Evolutionary conservation across 2,797 vertebrate species (phyloP).

Genomic region (Macroramphosus scolopax): DNA sequence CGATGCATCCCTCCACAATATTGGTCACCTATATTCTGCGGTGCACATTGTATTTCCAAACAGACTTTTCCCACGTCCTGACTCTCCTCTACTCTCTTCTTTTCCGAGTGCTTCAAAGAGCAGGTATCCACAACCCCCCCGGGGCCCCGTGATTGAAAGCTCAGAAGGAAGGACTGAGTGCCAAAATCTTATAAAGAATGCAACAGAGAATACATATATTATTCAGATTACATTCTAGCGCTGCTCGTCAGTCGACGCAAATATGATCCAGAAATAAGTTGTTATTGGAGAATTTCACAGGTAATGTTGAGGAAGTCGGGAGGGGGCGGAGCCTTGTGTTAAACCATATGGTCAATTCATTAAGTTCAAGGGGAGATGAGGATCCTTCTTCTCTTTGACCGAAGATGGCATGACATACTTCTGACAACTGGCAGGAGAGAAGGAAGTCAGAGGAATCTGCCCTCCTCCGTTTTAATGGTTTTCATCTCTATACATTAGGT

Average conservation of each 20-base stretch:
- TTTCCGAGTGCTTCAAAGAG: slow-evolving; percentile 75
- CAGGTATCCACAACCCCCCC: slow-evolving; percentile 75
- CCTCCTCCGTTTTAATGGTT: slow-evolving; percentile 62
- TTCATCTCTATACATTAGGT: slow-evolving; percentile 70
- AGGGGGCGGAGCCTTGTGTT: no score
- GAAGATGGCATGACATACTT: slow-evolving; percentile 57
- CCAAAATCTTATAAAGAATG: slow-evolving; percentile 80
- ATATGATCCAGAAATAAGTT: slow-evolving; percentile 49
- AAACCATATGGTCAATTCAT: slow-evolving; percentile 56
- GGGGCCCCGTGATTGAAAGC: slow-evolving; percentile 75
- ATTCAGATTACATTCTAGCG: slow-evolving; percentile 77
- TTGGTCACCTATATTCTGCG: slow-evolving; percentile 55
- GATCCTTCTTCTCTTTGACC: slow-evolving; percentile 47
- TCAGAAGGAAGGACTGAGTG: slow-evolving; percentile 72
- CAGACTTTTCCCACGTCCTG: slow-evolving; percentile 65
- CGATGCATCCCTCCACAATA: slow-evolving; percentile 21
- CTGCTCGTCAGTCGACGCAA: slow-evolving; percentile 54
- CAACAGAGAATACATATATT: slow-evolving; percentile 77
- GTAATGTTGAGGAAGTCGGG: slow-evolving; percentile 29
- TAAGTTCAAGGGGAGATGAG: slow-evolving; percentile 54
- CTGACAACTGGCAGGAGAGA: slow-evolving; percentile 46
- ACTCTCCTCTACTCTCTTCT: slow-evolving; percentile 40
- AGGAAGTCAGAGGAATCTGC: slow-evolving; percentile 18
- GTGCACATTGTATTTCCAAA: slow-evolving; percentile 55
- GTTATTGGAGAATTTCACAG: slow-evolving; percentile 63